Evolutionary conservation across 1,140 invertebrate genomes (phyloP).

Genomic region (Euura saliciscinereae): DNA sequence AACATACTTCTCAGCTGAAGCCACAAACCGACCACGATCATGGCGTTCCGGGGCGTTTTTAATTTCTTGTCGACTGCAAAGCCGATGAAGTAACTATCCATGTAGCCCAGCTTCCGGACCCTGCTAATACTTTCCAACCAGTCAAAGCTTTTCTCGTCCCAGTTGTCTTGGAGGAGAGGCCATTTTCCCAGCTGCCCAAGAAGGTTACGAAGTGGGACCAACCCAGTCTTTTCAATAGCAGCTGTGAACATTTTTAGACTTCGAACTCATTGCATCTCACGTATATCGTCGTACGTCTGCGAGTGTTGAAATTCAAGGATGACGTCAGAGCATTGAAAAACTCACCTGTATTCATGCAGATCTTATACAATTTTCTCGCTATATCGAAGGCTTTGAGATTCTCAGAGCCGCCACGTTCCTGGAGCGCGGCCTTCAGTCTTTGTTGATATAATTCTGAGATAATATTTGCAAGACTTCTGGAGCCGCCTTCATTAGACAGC

Average conservation of each 20-base stretch:
- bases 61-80: constrained; percentile 88
- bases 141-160: constrained; percentile 75
- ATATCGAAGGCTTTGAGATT: constrained; percentile 77
- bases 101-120: constrained; percentile 80
- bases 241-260: constrained; percentile 55
- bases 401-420: constrained; percentile 66
- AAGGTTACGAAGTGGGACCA: constrained; percentile 73
- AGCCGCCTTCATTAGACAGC: constrained; percentile 61
- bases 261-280: constrained; percentile 38
- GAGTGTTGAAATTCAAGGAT: too few relatives aligned
- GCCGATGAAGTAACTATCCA: constrained; percentile 91
- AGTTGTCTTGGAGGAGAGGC: constrained; percentile 81
- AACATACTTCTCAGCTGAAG: not conserved
- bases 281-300: not conserved
- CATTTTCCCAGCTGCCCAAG: constrained; percentile 84
- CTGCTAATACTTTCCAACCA: constrained; percentile 85
- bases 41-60: constrained; percentile 85
- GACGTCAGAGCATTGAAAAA: constrained; percentile 23
- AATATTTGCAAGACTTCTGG: constrained; percentile 70
- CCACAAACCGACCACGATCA: constrained; percentile 80
- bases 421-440: constrained; percentile 77
- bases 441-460: constrained; percentile 82
- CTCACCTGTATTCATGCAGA: constrained; percentile 88
- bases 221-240: constrained; percentile 74
- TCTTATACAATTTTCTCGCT: constrained; percentile 78